Evolutionary conservation across 2,113 vertebrate genomes (phyloP), one percentile per base, ranked within the genome.

Genomic region (Dendropsophus ebraccatus): DNA sequence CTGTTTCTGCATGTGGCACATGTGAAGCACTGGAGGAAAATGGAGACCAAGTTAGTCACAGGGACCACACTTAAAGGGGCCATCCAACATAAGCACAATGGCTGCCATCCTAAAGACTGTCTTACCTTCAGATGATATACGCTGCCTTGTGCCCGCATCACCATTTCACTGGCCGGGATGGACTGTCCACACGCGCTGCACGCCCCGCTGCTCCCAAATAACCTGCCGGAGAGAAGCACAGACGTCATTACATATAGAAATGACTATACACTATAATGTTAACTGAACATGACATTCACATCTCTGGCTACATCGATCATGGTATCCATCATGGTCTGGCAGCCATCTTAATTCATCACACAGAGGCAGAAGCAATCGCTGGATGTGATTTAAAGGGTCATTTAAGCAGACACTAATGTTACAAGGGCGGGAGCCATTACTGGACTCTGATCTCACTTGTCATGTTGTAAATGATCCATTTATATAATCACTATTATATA

Each of bases 101-200:
- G n/a, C n/a, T n/a, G n/a, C n/a, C n/a, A n/a, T n/a, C n/a, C n/a
- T n/a, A n/a, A n/a, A n/a, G n/a, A n/a, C n/a, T 6, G 28, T 2
- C 92, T 92, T 69, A 95, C 95, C 91, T 95, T 95, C 3, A 95
- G 90, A 88, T 95, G 95, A 88, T 95, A 95, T 16, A 95, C 95
- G 0, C 90, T 95, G 62, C 93, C 93, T 87, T 94, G 95, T 16
- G 94, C 93, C 88, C 95, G 88, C 95, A 95, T 95, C 88, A 95
- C 95, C 94, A 95, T 94, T 90, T 95, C 95, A 58, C 94, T 95
- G 75, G 95, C 93, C 10, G 95, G 94, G 87, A 95, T 95, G 2
- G 94, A 94, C 88, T 93, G 94, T 60, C 93, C 93, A 80, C 95
- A 95, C 5, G 95, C 94, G 49, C 92, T 93, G 91, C 95, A 95